Evolutionary conservation across 30 jellyfish, hydroid and myxozoan genomes (phyloP).

Genomic region (Hydractinia echinata): DNA sequence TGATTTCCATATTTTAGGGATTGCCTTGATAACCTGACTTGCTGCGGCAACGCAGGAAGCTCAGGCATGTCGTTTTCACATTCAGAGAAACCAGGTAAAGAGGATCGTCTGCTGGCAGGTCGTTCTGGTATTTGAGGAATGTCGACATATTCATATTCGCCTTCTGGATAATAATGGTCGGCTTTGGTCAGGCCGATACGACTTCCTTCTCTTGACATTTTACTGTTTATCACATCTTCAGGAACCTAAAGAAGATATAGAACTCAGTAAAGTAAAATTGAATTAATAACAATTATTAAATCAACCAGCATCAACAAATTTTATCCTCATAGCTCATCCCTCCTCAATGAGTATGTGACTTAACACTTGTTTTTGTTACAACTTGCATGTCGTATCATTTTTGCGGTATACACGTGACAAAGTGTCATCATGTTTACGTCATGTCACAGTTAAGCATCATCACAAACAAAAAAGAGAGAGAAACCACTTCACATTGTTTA

Average conservation of each 20-base stretch:
- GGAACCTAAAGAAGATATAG: slow-evolving; percentile 51
- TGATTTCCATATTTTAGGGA: slow-evolving; percentile 58
- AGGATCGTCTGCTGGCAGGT: slow-evolving; percentile 62
- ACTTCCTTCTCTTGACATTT: slow-evolving; percentile 91
- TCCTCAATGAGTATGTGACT: background rate
- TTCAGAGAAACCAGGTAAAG: slow-evolving; percentile 44
- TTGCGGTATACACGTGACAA: no score
- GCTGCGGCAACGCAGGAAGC: slow-evolving; percentile 52
- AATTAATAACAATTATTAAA: background rate
- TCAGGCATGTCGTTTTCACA: slow-evolving; percentile 44
- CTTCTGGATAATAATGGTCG: slow-evolving; percentile 32
- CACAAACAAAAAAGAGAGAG: no score
- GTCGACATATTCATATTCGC: slow-evolving; percentile 31
- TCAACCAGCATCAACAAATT: background rate
- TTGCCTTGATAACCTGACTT: slow-evolving; percentile 71
- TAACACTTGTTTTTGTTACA: background rate
- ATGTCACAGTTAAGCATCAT: no score
- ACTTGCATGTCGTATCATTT: no score
- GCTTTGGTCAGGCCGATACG: slow-evolving; percentile 63
- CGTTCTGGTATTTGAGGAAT: slow-evolving; percentile 49
- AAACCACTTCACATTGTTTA: no score
- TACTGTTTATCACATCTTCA: slow-evolving; percentile 84
- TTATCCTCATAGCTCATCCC: background rate
- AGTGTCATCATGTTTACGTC: no score
- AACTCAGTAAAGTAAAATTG: background rate